phyloP scores from a whole-genome alignment of 1,140 invertebrate species.

The Leptinotarsa defecta region DNA sequence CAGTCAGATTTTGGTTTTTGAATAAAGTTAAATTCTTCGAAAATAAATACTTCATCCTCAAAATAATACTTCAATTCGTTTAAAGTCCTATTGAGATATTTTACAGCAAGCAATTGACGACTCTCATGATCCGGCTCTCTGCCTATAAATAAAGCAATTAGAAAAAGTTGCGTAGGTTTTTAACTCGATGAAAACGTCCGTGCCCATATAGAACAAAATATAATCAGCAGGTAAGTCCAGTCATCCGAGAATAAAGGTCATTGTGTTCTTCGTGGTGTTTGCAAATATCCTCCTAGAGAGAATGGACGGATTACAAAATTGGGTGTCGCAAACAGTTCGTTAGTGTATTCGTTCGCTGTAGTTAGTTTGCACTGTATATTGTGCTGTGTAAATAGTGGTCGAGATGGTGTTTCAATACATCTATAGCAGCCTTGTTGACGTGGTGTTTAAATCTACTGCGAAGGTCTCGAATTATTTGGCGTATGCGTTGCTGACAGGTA shows the following conservation, averaged over 20 bases:
- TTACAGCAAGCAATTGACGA: no score
- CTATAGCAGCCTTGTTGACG: neutral
- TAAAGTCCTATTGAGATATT: no score
- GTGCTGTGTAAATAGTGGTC: neutral
- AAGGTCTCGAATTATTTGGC: slow-evolving; percentile 2
- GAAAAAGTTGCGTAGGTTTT: slow-evolving; percentile 6
- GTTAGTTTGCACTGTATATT: neutral
- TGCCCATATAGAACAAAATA: slow-evolving; percentile 6
- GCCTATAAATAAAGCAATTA: neutral
- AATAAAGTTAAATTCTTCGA: no score
- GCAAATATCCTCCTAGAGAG: slow-evolving; percentile 5
- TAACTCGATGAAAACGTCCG: neutral
- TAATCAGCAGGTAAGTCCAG: neutral
- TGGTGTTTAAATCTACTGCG: neutral
- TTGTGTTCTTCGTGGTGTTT: neutral
- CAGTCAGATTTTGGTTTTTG: no score
- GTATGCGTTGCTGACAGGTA: neutral
- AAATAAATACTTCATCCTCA: no score
- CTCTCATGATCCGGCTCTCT: no score
- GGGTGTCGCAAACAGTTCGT: neutral
- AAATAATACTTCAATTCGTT: no score
- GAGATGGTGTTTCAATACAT: neutral
- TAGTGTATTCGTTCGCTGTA: neutral
- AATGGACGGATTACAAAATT: slow-evolving; percentile 7
- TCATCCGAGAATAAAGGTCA: neutral